A percentile compares a stretch with the other conserved stretches of the same genome.
These are phyloP conservation scores for Antheraea assamensis DNA, from an alignment of 2,888 invertebrate species.

Conservation along the genomic window DNA sequence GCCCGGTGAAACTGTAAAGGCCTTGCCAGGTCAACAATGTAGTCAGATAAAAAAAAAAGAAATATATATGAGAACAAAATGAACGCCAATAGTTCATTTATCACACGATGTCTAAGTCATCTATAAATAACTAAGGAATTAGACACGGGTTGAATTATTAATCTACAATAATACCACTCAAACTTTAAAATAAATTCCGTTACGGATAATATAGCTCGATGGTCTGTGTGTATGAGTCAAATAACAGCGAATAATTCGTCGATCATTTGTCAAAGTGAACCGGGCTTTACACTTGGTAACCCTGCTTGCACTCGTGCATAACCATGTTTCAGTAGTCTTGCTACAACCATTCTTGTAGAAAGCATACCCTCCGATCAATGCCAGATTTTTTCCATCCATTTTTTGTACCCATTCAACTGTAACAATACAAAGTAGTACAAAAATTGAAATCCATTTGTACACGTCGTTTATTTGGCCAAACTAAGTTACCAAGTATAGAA, in stretches of 20 bases:
- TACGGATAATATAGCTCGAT: conserved; percentile 8
- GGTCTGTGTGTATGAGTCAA: conserved; percentile 11
- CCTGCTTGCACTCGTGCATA: conserved; percentile 12
- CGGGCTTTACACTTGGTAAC: conserved; percentile 12
- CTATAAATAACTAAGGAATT: no score
- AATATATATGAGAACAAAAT: not conserved
- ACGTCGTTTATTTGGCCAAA: not conserved
- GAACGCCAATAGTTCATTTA: not conserved
- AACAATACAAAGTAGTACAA: conserved; percentile 9
- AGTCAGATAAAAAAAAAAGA: no score
- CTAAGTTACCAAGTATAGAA: not conserved
- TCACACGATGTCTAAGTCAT: not conserved
- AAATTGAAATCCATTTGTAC: not conserved
- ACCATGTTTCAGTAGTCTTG: conserved; percentile 5
- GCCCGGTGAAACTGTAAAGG: no score
- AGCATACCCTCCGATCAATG: conserved; percentile 33
- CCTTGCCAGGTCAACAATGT: no score
- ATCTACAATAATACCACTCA: not conserved
- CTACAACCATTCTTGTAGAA: conserved; percentile 1
- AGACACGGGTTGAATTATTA: not conserved
- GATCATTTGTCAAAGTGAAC: not conserved
- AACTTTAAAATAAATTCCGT: conserved; percentile 19
- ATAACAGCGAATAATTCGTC: not conserved
- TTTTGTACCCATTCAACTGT: conserved; percentile 25
- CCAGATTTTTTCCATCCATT: conserved; percentile 30